Evolutionary conservation across 1,140 invertebrate genomes (phyloP).

Genomic region (Odontomachus brunneus): DNA sequence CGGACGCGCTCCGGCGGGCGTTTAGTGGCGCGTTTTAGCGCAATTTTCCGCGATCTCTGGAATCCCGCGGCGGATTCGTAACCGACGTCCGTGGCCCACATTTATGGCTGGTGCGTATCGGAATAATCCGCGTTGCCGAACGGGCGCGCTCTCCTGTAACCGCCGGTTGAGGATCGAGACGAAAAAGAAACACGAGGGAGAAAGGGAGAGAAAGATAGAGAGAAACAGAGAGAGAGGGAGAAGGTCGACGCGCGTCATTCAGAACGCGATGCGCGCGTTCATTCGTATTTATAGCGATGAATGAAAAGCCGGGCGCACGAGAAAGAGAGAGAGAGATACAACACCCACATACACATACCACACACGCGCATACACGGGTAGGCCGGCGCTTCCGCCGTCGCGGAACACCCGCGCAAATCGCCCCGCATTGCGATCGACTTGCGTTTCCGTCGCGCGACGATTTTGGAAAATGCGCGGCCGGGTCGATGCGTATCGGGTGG

Average conservation of each 20-base stretch:
- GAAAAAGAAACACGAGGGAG: neutral
- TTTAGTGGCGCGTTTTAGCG: slow-evolving; percentile 14
- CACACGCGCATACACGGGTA: too few species aligned
- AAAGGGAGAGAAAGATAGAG: too few species aligned
- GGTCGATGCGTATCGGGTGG: slow-evolving; percentile 4
- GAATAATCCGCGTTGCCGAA: slow-evolving; percentile 15
- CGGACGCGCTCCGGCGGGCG: neutral
- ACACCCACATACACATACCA: neutral
- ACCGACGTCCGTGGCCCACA: neutral
- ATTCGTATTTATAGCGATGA: slow-evolving; percentile 72
- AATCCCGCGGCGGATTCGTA: neutral
- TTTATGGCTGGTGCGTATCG: neutral
- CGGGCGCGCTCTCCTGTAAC: neutral
- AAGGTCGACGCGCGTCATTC: slow-evolving; percentile 56
- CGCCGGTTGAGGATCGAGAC: neutral
- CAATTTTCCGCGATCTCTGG: neutral
- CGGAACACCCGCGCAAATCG: neutral
- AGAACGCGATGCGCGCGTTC: slow-evolving; percentile 43
- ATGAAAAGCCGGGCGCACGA: slow-evolving; percentile 56
- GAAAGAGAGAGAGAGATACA: neutral
- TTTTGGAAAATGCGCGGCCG: slow-evolving; percentile 6
- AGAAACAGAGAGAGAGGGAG: too few species aligned
- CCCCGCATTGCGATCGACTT: too few species aligned
- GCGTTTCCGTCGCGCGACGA: too few species aligned
- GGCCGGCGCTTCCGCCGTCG: slow-evolving; percentile 21